Percentiles rank a stretch among this genome's conserved stretches.
Conservation (phyloP, 2,113 vertebrate genomes). For the Rissa tridactyla region DNA sequence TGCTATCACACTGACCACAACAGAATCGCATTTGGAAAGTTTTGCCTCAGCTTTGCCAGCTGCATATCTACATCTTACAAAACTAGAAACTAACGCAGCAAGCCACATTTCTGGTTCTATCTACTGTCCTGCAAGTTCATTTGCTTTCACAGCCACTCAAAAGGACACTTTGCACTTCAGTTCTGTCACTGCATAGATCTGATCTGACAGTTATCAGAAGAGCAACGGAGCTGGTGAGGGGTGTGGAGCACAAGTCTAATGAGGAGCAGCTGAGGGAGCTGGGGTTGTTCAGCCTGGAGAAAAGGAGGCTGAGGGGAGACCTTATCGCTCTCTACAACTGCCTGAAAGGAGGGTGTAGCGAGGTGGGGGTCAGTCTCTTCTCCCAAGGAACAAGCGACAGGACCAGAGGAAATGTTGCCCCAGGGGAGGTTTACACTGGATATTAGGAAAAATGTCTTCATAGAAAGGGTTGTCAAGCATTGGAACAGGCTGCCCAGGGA, state of each 20-base stretch:
- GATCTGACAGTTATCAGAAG: background rate
- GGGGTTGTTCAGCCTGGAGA: accelerated
- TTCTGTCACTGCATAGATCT: background rate
- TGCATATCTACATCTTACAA: background rate
- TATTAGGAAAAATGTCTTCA: background rate
- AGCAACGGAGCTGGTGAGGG: accelerated
- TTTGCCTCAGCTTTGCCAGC: background rate
- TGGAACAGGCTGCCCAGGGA: background rate
- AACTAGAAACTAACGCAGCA: background rate
- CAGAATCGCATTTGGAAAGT: background rate
- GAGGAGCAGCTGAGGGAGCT: background rate
- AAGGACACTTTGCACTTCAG: background rate
- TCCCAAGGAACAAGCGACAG: accelerated
- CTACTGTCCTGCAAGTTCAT: background rate
- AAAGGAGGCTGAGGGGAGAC: accelerated
- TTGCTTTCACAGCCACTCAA: background rate
- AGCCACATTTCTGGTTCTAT: background rate
- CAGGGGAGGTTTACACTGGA: background rate
- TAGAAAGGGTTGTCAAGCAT: accelerated
- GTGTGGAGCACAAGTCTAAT: background rate
- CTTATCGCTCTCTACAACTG: accelerated
- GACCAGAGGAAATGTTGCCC: accelerated
- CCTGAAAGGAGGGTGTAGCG: accelerated
- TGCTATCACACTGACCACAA: slow-evolving; percentile 22
- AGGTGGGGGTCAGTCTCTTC: accelerated